Evolutionary conservation across 1,140 invertebrate genomes (phyloP).

Genomic region (Globodera rostochiensis): DNA sequence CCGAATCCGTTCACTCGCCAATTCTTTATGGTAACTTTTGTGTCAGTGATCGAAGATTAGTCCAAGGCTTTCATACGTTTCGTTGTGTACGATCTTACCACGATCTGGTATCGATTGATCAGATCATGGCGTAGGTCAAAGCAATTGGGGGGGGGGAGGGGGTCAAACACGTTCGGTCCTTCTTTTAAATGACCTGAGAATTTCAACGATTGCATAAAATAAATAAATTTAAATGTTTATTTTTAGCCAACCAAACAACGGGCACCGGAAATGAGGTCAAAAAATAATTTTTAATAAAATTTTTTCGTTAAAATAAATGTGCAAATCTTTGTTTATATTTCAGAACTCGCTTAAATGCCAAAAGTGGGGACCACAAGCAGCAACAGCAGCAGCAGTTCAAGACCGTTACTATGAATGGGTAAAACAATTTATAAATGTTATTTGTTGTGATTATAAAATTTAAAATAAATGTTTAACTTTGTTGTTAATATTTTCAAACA

Average conservation of each 20-base stretch:
- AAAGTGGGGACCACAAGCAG: neutral
- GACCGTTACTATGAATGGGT: neutral
- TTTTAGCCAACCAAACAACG: neutral
- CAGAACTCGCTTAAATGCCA: neutral
- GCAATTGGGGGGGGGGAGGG: too few species aligned
- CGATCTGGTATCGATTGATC: too few species aligned
- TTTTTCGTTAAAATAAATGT: too few species aligned
- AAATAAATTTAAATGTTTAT: neutral
- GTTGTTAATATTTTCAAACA: too few species aligned
- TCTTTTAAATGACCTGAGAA: too few species aligned
- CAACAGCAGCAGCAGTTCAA: neutral
- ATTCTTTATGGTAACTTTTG: neutral
- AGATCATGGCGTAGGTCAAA: too few species aligned
- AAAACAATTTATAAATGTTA: neutral
- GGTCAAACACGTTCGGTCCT: too few species aligned
- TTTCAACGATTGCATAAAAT: neutral
- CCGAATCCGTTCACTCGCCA: neutral
- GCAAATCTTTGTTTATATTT: neutral
- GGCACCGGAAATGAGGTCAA: neutral
- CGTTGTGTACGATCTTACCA: too few species aligned
- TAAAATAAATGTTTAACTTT: neutral
- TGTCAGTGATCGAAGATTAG: too few species aligned
- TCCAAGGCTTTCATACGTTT: too few species aligned
- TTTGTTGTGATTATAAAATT: neutral
- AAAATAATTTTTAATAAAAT: neutral